Conservation (phyloP, 2,113 vertebrate genomes). For the Platysternon megacephalum region DNA sequence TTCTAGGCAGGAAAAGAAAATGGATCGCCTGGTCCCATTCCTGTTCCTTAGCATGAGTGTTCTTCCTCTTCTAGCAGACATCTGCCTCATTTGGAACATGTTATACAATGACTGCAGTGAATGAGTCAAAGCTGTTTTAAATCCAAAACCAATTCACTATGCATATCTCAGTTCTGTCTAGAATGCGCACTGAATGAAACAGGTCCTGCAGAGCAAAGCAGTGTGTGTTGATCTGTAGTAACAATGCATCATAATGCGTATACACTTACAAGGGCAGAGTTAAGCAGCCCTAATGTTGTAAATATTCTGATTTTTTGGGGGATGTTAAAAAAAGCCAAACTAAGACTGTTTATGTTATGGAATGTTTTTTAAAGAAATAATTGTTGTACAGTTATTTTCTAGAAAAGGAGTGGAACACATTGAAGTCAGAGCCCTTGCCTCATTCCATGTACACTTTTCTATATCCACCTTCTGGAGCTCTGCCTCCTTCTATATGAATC, state of each 20-base stretch:
- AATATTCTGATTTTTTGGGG: background rate
- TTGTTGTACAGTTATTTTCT: background rate
- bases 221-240: background rate
- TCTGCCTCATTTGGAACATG: background rate
- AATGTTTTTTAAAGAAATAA: background rate
- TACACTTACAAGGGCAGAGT: background rate
- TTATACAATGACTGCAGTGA: background rate
- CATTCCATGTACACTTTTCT: background rate
- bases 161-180: background rate
- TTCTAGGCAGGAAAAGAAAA: background rate
- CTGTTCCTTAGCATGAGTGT: background rate
- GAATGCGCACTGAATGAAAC: background rate
- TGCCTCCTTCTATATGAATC: background rate
- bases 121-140: background rate
- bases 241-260: background rate
- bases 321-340: background rate
- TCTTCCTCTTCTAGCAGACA: background rate
- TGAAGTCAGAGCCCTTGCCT: background rate
- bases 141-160: background rate
- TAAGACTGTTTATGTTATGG: background rate
- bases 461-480: background rate
- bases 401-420: background rate
- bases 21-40: background rate
- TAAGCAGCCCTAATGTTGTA: background rate
- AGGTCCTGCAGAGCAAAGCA: background rate